Percentiles rank a stretch among this genome's conserved stretches.
These are phyloP conservation scores for Rhodeus uyekii DNA, from an alignment of 2,797 vertebrate species.

Conservation along the genomic window DNA sequence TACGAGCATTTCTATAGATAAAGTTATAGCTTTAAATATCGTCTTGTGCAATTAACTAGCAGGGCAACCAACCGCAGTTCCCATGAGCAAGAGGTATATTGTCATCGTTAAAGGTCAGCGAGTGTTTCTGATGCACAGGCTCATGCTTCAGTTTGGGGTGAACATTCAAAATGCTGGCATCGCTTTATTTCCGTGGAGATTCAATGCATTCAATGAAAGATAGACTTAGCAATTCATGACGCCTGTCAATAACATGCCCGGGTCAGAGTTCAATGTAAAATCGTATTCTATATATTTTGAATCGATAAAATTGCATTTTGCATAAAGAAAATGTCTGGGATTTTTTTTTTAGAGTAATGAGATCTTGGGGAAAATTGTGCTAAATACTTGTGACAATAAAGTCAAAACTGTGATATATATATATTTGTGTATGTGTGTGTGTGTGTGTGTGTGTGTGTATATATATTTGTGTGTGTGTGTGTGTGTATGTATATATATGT, in stretches of 20 bases:
- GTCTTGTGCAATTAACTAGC: conserved; percentile 69
- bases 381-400: too few species aligned
- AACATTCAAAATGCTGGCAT: conserved; percentile 21
- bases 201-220: neutral
- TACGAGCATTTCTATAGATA: conserved; percentile 64
- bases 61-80: conserved; percentile 61
- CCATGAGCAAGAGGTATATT: conserved; percentile 65
- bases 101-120: conserved; percentile 55
- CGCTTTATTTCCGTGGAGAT: neutral
- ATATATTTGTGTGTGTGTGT: too few species aligned
- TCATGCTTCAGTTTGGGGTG: conserved; percentile 49
- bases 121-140: conserved; percentile 33
- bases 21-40: conserved; percentile 63
- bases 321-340: neutral
- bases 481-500: neutral
- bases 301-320: neutral
- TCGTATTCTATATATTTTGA: neutral
- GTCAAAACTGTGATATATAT: too few species aligned
- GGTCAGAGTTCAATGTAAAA: neutral
- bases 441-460: too few species aligned
- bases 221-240: neutral
- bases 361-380: too few species aligned
- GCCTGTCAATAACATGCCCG: neutral
- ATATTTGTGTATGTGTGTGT: too few species aligned
- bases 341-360: too few species aligned